These are phyloP conservation scores for Pelodytes ibericus DNA, from an alignment of 2,797 vertebrate genomes.

Conservation along the genomic window DNA sequence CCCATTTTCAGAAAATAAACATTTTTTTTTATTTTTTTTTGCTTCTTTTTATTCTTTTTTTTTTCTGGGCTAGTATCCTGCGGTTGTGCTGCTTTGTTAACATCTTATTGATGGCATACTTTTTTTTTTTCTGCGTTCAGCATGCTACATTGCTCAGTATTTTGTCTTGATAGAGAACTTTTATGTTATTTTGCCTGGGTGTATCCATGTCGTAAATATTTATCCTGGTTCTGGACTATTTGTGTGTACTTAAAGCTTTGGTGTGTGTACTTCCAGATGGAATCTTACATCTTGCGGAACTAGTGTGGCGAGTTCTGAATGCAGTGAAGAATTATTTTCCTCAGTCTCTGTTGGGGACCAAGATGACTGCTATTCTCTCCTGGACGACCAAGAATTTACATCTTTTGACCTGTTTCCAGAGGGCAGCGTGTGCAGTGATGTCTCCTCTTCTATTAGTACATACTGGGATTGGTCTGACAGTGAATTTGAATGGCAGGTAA, in stretches of 20 bases:
- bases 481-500: conserved; percentile 99
- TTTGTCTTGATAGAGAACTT: too few relatives aligned
- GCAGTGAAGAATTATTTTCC: conserved; percentile 96
- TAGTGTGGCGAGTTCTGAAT: conserved; percentile 96
- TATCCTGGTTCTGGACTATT: not conserved
- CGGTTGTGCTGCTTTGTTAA: too few relatives aligned
- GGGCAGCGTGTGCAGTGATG: conserved; percentile 96
- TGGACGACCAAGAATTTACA: conserved; percentile 96
- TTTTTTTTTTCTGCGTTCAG: too few relatives aligned
- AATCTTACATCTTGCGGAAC: conserved; percentile 97
- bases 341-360: conserved; percentile 97
- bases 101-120: too few relatives aligned
- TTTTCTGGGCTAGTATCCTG: too few relatives aligned
- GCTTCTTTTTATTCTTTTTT: too few relatives aligned
- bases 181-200: too few relatives aligned
- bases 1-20: too few relatives aligned
- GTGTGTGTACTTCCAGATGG: conserved; percentile 63
- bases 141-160: too few relatives aligned
- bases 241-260: not conserved
- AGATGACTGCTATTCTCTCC: conserved; percentile 93
- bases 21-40: too few relatives aligned
- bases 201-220: too few relatives aligned
- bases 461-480: conserved; percentile 99
- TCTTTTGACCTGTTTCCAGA: conserved; percentile 96
- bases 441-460: conserved; percentile 97